Evolutionary conservation across 2,888 invertebrate species (phyloP).

Genomic region (Antitype chi): DNA sequence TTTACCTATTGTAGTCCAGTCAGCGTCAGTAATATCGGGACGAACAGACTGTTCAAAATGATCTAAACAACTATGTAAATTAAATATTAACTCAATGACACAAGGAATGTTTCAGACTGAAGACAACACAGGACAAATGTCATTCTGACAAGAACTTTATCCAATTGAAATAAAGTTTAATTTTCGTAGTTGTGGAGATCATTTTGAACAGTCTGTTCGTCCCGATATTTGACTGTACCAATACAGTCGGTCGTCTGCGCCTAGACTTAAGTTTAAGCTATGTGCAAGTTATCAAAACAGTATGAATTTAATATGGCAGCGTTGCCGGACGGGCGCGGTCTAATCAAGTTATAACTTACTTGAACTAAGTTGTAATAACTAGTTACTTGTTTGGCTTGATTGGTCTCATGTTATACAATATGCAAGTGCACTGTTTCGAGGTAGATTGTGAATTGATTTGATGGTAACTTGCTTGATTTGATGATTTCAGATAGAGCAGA

Average conservation of each 20-base stretch:
- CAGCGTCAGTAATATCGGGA: too few relatives aligned
- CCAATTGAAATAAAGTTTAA: too few relatives aligned
- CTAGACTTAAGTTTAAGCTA: slow-evolving; percentile 29
- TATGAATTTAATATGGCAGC: slow-evolving; percentile 53
- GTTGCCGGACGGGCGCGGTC: slow-evolving; percentile 34
- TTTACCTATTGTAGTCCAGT: too few relatives aligned
- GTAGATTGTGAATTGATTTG: slow-evolving; percentile 30
- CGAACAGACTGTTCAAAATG: too few relatives aligned
- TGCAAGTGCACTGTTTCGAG: slow-evolving; percentile 25
- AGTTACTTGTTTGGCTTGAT: slow-evolving; percentile 43
- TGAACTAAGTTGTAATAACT: slow-evolving; percentile 30
- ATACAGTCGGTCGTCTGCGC: slow-evolving; percentile 1
- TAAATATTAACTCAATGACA: too few relatives aligned
- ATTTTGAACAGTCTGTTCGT: too few relatives aligned
- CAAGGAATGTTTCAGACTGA: too few relatives aligned
- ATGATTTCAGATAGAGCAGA: background rate
- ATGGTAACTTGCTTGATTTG: slow-evolving; percentile 4
- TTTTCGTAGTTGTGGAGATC: too few relatives aligned
- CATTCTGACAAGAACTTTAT: too few relatives aligned
- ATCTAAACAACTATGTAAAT: too few relatives aligned
- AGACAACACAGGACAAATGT: too few relatives aligned
- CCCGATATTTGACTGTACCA: too few relatives aligned
- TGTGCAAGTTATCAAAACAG: slow-evolving; percentile 55
- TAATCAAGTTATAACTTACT: slow-evolving; percentile 44
- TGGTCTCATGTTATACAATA: slow-evolving; percentile 33